A percentile compares a stretch with the other conserved stretches of the same genome.
These are phyloP conservation scores for Procambarus clarkii DNA, from an alignment of 1,140 invertebrate species.

Conservation along the genomic window DNA sequence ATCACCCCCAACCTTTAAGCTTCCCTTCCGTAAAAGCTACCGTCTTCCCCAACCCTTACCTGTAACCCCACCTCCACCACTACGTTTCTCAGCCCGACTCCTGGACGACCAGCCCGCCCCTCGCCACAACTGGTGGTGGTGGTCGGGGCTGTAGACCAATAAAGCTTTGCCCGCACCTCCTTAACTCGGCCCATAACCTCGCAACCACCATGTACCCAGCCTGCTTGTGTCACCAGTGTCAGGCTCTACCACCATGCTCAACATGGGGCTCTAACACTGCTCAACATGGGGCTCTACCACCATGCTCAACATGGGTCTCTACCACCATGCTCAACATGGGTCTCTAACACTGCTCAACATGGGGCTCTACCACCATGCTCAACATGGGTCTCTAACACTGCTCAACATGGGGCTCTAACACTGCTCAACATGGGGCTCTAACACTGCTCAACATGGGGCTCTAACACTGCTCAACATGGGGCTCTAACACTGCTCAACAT, in stretches of 20 bases:
- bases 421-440: too few species aligned
- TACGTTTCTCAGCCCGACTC: neutral
- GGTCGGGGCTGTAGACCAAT: neutral
- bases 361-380: too few species aligned
- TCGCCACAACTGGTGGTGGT: neutral
- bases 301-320: too few species aligned
- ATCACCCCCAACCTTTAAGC: neutral
- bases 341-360: too few species aligned
- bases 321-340: too few species aligned
- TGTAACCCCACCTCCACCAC: neutral
- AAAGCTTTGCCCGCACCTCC: constrained; percentile 6
- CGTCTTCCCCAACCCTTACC: neutral
- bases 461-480: too few species aligned
- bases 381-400: too few species aligned
- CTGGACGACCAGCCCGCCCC: neutral
- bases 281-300: neutral
- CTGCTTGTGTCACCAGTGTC: constrained; percentile 3
- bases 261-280: neutral
- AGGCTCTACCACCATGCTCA: neutral
- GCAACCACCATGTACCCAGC: neutral
- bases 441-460: too few species aligned
- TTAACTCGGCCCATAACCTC: constrained; percentile 4
- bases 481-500: too few species aligned
- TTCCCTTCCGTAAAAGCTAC: neutral
- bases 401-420: too few species aligned